Evolutionary conservation across 2,888 invertebrate genomes (phyloP).

Genomic region (Kryphioiulus occultus): DNA sequence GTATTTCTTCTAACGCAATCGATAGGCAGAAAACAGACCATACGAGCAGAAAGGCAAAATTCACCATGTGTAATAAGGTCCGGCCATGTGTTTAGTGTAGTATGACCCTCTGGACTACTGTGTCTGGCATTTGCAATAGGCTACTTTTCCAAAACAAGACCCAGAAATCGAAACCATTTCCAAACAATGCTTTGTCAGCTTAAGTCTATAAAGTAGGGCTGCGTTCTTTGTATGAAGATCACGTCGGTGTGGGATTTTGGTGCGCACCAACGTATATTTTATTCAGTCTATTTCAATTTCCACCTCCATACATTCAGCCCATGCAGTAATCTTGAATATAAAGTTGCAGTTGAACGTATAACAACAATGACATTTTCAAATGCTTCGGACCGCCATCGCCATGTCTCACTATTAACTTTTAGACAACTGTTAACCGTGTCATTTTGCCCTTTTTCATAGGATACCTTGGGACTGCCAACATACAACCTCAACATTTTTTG

Average conservation of each 20-base stretch:
- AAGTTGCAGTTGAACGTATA: not conserved
- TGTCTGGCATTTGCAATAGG: not conserved
- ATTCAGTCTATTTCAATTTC: constrained; percentile 37
- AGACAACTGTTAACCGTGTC: not conserved
- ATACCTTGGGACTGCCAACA: no score
- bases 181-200: constrained; percentile 26
- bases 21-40: no score
- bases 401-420: not conserved
- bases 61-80: no score
- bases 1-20: no score
- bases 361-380: not conserved
- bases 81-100: not conserved
- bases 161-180: not conserved
- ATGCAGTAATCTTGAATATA: constrained; percentile 7
- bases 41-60: no score
- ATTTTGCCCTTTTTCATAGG: not conserved
- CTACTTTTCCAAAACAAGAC: not conserved
- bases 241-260: not conserved
- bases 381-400: not conserved
- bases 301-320: constrained; percentile 26
- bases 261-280: not conserved
- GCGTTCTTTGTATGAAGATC: not conserved
- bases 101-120: not conserved
- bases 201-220: constrained; percentile 1
- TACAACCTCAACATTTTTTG: no score